Evolutionary conservation across 2,888 invertebrate species (phyloP), one percentile per base, ranked within the genome.

Genomic region (Syrphus vitripennis): DNA sequence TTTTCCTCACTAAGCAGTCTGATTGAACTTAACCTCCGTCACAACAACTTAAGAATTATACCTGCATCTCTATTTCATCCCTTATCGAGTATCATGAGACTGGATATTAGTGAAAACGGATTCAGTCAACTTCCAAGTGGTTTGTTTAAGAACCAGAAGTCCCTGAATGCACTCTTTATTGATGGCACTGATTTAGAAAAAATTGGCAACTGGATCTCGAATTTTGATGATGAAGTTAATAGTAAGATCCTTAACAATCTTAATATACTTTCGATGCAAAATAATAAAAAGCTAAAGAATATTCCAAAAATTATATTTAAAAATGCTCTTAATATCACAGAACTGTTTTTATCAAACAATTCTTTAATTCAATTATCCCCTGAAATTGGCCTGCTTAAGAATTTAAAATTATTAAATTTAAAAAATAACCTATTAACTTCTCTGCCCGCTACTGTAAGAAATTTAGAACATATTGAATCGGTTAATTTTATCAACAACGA

Each of bases 401-500:
- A 92, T 12, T 90, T 97, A 67, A 94, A 94, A 87, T 93, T 94
- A 69, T 92, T 97, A 87, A 95, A 96, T 90, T 93, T 97, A 81
- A 95, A 95, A 87, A 94, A 94, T 78, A 97, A 97, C 92, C 94
- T 94, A 69, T 91, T 97, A 89, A 94, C 95, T 40, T 95, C 95
- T 89, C 92, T 97, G 88, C 97, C 97, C 26, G 93, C 94, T 74
- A 95, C 96, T 16, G 91, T 98, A 70, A 94, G 94, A 70, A 94
- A 94, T 89, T 93, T 97, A 74, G 93, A 94, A 7, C 92, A 94
- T 61, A 92, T 97, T 72, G 93, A 94, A 88, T 94, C 94, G 84
- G 92, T 97, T 31, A 94, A 95, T 88, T 94, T 97, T 88, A 93
- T 94, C 40, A 94, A 95, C 76, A 98, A 98, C 91, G 95, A 95